phyloP scores from a whole-genome alignment of 1,140 invertebrate genomes.

The Metaphire vulgaris region DNA sequence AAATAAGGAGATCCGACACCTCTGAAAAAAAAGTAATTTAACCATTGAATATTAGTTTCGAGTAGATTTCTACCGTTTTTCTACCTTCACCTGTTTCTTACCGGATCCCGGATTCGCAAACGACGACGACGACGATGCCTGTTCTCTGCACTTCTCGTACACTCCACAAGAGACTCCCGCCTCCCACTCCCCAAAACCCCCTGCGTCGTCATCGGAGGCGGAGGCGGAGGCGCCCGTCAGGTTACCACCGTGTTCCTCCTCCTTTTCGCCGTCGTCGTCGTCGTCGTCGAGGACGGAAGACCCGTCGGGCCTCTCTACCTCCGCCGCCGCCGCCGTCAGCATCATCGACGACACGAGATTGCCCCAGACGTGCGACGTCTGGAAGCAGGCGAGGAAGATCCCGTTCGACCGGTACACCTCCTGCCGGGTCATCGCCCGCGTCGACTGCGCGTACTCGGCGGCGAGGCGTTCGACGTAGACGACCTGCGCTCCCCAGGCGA shows the following conservation, averaged over 20 bases:
- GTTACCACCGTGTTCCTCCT: too few species aligned
- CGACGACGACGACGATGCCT: neutral
- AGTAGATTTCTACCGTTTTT: too few species aligned
- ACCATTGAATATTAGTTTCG: too few species aligned
- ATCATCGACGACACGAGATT: slow-evolving; percentile 48
- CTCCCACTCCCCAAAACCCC: neutral
- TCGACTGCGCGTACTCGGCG: slow-evolving; percentile 41
- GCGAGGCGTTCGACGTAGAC: slow-evolving; percentile 48
- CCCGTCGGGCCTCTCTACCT: neutral
- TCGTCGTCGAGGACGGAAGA: neutral
- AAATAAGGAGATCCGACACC: too few species aligned
- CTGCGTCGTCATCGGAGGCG: neutral
- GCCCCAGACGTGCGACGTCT: slow-evolving; percentile 51
- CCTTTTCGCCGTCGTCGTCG: neutral
- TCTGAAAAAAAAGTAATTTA: too few species aligned
- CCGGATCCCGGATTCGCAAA: too few species aligned
- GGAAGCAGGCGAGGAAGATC: slow-evolving; percentile 50
- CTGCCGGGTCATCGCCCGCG: slow-evolving; percentile 39
- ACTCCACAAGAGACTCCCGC: neutral
- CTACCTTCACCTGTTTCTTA: too few species aligned
- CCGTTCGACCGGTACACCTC: slow-evolving; percentile 49
- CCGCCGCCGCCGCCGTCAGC: slow-evolving; percentile 27
- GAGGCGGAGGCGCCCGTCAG: too few species aligned
- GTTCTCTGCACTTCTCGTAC: neutral
- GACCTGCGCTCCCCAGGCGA: slow-evolving; percentile 47